Evolutionary conservation across 30 jellyfish, hydroid and myxozoan genomes (phyloP).

Genomic region (Pseudorhiza aurosa): DNA sequence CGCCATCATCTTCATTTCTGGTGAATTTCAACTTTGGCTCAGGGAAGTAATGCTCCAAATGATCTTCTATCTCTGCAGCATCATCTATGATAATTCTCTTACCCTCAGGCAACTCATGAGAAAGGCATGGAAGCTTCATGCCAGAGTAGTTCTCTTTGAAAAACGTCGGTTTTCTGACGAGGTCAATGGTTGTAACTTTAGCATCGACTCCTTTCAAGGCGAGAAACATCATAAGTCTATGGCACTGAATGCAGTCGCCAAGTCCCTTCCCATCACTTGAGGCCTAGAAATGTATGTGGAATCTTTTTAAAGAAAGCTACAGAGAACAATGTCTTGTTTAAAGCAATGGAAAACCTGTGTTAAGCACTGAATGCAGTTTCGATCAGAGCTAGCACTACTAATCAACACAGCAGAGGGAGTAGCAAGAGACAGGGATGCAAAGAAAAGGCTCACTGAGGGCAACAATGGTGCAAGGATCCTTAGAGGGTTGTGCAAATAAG

Average conservation of each 20-base stretch:
- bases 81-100: constrained; percentile 82
- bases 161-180: constrained; percentile 90
- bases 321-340: too few relatives aligned
- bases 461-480: too few relatives aligned
- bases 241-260: constrained; percentile 98
- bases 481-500: too few relatives aligned
- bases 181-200: constrained; percentile 95
- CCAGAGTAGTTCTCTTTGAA: constrained; percentile 92
- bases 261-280: constrained; percentile 98
- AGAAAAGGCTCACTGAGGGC: too few relatives aligned
- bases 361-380: too few relatives aligned
- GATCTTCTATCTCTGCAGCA: constrained; percentile 89
- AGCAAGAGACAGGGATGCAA: too few relatives aligned
- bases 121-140: constrained; percentile 91
- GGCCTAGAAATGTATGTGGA: constrained; percentile 67
- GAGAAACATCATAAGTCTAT: constrained; percentile 93
- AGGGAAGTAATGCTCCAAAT: constrained; percentile 84
- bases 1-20: constrained; percentile 77
- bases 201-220: constrained; percentile 98
- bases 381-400: too few relatives aligned
- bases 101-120: constrained; percentile 74
- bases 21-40: constrained; percentile 83
- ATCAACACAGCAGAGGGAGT: too few relatives aligned
- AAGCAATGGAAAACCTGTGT: too few relatives aligned
- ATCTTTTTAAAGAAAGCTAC: too few relatives aligned